Evolutionary conservation across 2,797 vertebrate species (phyloP).

Genomic region (Cichlasoma orientale): DNA sequence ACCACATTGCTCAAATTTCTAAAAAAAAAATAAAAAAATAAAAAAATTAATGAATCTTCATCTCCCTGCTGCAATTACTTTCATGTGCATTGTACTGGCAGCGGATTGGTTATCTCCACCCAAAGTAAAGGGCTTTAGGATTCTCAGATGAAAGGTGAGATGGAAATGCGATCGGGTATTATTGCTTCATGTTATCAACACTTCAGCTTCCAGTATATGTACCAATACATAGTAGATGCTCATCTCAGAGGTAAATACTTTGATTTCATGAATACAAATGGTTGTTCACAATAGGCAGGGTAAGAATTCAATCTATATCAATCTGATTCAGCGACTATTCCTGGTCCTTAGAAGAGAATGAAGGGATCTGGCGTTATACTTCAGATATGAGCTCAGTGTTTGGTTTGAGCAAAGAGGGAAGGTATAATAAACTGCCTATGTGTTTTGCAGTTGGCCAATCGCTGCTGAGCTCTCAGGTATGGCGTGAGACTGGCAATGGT

Average conservation of each 20-base stretch:
- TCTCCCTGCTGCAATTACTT: slow-evolving; percentile 59
- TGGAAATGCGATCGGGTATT: slow-evolving; percentile 74
- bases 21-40: slow-evolving; percentile 16
- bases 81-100: slow-evolving; percentile 54
- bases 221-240: slow-evolving; percentile 74
- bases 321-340: slow-evolving; percentile 68
- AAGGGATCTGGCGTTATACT: slow-evolving; percentile 54
- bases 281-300: slow-evolving; percentile 66
- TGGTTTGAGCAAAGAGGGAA: slow-evolving; percentile 61
- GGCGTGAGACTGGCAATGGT: slow-evolving; percentile 71
- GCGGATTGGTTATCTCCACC: slow-evolving; percentile 70
- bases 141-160: slow-evolving; percentile 78
- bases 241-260: slow-evolving; percentile 78
- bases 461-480: slow-evolving; percentile 57
- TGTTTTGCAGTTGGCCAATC: slow-evolving; percentile 64
- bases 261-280: slow-evolving; percentile 81
- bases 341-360: slow-evolving; percentile 62
- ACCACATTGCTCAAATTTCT: slow-evolving; percentile 67
- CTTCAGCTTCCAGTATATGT: slow-evolving; percentile 69
- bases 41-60: slow-evolving; percentile 64
- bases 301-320: slow-evolving; percentile 77
- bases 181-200: slow-evolving; percentile 76
- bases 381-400: slow-evolving; percentile 73
- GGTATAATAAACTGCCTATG: slow-evolving; percentile 69
- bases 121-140: slow-evolving; percentile 74